Evolutionary conservation across 1,140 invertebrate species (phyloP), one percentile per base, ranked within the genome.

Genomic region (Lordiphosa collinella): DNA sequence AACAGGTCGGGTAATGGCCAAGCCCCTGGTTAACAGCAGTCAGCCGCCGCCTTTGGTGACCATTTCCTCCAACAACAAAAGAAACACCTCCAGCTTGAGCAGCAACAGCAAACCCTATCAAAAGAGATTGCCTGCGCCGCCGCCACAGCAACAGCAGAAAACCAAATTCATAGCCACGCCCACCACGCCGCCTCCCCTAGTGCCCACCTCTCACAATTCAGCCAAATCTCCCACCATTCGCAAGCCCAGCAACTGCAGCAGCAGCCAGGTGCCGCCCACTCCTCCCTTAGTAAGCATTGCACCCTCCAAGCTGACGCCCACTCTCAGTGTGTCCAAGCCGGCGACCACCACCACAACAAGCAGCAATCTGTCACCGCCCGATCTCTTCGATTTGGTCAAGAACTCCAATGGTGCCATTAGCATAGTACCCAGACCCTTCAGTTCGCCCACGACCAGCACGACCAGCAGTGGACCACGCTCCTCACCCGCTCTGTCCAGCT

Each of bases 331-430:
- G 3, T 56, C 72, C 8, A 82, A 79, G 44, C 69, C 59, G 34
- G 37, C 29, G 16, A 43, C 32, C 49, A 58, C 29, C 32, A 46
- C 11, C 38, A 18, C 18, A 25, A 13, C 10, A 35, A 29, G 34
- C 63, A 52, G 35, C 58, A 34, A 41, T 40, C 10, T n/a, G 18
- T 13, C 14, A 2, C 11, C 58, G 11, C 49, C 80, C 10, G 86
- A 88, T 85, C 86, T 88, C 25, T 88, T 88, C 10, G 86, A 88
- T 54, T 54, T 88, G 59, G 86, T 88, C 3, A 88, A 88, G 53
- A 88, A 88, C 44, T 88, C 86, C 1, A 87, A 87, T 40, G 75
- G 84, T 7, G 72, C 84, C 13, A 86, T 86, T n/a, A 78, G 75
- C 14, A 80, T 87, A 35, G 54, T 76, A 18, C 51, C 63, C 57